phyloP scores from a whole-genome alignment of 2,113 vertebrate genomes.

The Dicerorhinus sumatrensis region DNA sequence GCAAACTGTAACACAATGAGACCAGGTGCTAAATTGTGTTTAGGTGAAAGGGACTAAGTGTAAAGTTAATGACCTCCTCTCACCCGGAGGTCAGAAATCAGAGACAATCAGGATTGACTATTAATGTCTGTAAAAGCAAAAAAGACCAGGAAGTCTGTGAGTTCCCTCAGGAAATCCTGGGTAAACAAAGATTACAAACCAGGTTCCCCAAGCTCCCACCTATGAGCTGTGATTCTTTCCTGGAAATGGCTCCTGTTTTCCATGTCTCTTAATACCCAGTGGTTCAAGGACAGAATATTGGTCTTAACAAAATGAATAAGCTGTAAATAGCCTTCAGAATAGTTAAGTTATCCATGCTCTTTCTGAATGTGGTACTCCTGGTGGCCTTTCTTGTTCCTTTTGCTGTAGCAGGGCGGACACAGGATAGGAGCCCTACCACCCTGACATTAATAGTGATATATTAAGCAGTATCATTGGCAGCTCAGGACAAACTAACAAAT shows the following conservation, averaged over 20 bases:
- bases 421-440: background rate
- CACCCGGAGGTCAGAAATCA: background rate
- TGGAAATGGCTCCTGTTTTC: background rate
- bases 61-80: background rate
- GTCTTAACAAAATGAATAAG: slow-evolving; percentile 20
- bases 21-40: background rate
- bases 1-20: background rate
- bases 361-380: background rate
- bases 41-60: background rate
- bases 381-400: background rate
- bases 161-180: background rate
- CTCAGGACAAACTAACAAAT: background rate
- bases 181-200: background rate
- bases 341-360: slow-evolving; percentile 39
- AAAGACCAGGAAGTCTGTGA: background rate
- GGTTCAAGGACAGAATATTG: background rate
- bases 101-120: background rate
- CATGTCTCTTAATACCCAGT: background rate
- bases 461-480: background rate
- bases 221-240: background rate
- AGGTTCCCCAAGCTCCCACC: background rate
- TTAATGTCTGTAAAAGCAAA: background rate
- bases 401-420: background rate
- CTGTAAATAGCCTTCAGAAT: slow-evolving; percentile 45
- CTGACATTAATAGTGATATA: background rate